Evolutionary conservation across 1,140 invertebrate species (phyloP).

Genomic region (Bombus consobrinus): DNA sequence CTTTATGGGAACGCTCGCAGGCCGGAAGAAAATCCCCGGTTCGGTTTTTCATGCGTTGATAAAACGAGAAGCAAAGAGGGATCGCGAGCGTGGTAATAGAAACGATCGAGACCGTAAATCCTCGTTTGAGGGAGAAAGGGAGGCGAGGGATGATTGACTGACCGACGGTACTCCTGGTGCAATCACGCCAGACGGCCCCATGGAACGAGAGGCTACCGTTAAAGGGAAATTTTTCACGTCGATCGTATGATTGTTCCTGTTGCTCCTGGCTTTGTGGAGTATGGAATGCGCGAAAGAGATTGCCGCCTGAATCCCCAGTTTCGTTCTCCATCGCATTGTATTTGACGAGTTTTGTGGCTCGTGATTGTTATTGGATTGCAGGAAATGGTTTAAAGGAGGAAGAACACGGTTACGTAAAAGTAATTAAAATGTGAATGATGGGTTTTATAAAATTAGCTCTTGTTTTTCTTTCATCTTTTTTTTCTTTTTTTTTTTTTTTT

Average conservation of each 20-base stretch:
- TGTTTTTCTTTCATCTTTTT: fast-evolving
- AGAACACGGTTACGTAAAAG: background rate
- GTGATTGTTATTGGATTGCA: background rate
- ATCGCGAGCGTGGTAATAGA: background rate
- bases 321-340: background rate
- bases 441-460: too few species aligned
- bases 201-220: conserved; percentile 10
- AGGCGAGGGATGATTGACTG: conserved; percentile 19
- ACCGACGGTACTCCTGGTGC: background rate
- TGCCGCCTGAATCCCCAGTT: too few species aligned
- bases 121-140: background rate
- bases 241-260: conserved; percentile 2
- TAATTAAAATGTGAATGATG: background rate
- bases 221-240: background rate
- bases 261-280: background rate
- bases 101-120: conserved; percentile 17
- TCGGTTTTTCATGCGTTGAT: conserved; percentile 7
- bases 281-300: conserved; percentile 4
- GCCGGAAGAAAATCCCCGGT: conserved; percentile 30
- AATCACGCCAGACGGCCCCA: background rate
- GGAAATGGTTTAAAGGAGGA: background rate
- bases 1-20: conserved; percentile 32
- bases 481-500: background rate
- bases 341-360: background rate
- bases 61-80: background rate